Evolutionary conservation across 2,113 vertebrate species (phyloP).

Genomic region (Penelope pileata): DNA sequence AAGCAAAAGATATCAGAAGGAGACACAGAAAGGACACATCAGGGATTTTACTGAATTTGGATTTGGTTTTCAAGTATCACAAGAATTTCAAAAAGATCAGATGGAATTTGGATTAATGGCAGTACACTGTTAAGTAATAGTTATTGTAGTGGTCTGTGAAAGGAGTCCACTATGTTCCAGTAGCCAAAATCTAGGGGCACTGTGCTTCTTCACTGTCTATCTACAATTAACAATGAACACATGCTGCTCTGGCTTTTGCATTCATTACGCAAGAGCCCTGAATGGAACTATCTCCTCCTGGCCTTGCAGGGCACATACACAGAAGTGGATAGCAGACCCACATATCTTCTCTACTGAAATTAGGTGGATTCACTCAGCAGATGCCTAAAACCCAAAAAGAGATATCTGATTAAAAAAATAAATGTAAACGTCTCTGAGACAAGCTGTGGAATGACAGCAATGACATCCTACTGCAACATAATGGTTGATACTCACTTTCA

Average conservation of each 20-base stretch:
- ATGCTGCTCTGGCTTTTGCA: not conserved
- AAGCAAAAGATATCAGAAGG: not conserved
- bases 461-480: not conserved
- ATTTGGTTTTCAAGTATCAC: not conserved
- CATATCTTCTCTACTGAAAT: not conserved
- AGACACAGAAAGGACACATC: not conserved
- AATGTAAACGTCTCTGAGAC: not conserved
- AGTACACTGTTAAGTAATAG: not conserved
- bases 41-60: not conserved
- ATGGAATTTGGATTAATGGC: not conserved
- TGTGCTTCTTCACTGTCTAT: not conserved
- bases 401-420: not conserved
- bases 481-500: not conserved
- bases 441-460: not conserved
- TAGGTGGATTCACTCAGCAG: not conserved
- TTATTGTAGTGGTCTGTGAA: not conserved
- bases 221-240: not conserved
- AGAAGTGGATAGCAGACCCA: not conserved
- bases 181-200: not conserved
- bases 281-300: not conserved
- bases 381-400: not conserved
- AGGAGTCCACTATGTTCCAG: not conserved
- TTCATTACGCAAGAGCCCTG: not conserved
- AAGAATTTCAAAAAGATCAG: not conserved
- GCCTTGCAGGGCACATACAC: not conserved